These are phyloP conservation scores for Jordanella pulchra DNA, from an alignment of 2,797 vertebrate species.

Conservation along the genomic window DNA sequence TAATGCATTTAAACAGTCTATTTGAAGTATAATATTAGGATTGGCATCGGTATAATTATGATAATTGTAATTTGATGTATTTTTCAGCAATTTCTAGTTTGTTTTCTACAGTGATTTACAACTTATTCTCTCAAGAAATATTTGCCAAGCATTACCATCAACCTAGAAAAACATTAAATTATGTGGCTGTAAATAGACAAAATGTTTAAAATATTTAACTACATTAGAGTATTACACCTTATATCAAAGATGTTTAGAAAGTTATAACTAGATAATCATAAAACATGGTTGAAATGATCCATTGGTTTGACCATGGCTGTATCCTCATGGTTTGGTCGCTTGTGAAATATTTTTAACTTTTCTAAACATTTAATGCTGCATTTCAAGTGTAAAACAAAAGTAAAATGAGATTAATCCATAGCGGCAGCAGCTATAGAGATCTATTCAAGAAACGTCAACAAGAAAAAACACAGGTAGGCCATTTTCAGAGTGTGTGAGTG, in stretches of 20 bases:
- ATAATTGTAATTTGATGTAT: not conserved
- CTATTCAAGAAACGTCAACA: slow-evolving; percentile 18
- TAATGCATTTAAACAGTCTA: not conserved
- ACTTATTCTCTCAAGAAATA: not conserved
- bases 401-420: not conserved
- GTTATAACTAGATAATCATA: not conserved
- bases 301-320: not conserved
- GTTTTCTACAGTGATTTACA: not conserved
- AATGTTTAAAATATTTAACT: not conserved
- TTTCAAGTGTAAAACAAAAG: not conserved
- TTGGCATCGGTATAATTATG: not conserved
- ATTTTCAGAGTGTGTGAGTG: slow-evolving; percentile 36
- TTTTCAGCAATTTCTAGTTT: not conserved
- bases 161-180: not conserved
- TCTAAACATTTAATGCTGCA: not conserved
- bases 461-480: slow-evolving; percentile 31
- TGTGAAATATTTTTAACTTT: not conserved
- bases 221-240: not conserved
- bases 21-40: not conserved
- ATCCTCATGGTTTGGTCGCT: too few species aligned
- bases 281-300: not conserved
- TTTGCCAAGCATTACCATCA: not conserved
- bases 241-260: not conserved
- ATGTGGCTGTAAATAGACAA: not conserved
- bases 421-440: not conserved